Conservation (phyloP, 2,113 vertebrate species). For the Cynopterus brachyotis region DNA sequence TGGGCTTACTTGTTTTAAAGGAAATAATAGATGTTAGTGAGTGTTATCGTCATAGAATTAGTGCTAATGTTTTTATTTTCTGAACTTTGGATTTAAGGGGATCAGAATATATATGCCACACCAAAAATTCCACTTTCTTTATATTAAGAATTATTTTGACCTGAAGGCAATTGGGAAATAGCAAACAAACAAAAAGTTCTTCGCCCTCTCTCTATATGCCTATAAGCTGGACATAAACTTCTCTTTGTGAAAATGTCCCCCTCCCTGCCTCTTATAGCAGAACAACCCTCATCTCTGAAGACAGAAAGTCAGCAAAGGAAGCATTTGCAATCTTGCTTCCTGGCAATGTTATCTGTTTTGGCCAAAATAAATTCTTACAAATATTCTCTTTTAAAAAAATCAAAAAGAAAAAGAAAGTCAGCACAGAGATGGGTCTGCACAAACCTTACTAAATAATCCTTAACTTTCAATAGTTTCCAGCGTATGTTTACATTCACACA, state of each 20-base stretch:
- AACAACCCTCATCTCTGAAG: not conserved
- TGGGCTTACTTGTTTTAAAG: constrained; percentile 17
- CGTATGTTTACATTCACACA: not conserved
- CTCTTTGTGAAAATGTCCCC: not conserved
- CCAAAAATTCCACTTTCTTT: not conserved
- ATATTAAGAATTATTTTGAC: not conserved
- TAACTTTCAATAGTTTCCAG: not conserved
- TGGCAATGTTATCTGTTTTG: no score
- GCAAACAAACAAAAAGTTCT: not conserved
- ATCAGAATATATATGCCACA: not conserved
- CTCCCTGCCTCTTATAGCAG: not conserved
- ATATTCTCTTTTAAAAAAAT: no score
- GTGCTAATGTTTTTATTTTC: not conserved
- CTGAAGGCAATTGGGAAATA: not conserved
- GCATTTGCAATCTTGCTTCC: no score
- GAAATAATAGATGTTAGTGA: not conserved
- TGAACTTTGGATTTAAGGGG: constrained; percentile 3
- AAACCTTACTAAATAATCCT: not conserved
- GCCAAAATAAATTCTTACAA: no score
- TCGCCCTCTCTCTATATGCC: not conserved
- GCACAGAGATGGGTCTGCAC: not conserved
- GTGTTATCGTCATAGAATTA: not conserved
- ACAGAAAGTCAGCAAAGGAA: not conserved
- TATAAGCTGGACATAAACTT: not conserved
- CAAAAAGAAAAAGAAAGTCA: not conserved